These are phyloP conservation scores for Caenorhabditis angaria DNA, from an alignment of 2,888 invertebrate genomes.

Conservation along the genomic window DNA sequence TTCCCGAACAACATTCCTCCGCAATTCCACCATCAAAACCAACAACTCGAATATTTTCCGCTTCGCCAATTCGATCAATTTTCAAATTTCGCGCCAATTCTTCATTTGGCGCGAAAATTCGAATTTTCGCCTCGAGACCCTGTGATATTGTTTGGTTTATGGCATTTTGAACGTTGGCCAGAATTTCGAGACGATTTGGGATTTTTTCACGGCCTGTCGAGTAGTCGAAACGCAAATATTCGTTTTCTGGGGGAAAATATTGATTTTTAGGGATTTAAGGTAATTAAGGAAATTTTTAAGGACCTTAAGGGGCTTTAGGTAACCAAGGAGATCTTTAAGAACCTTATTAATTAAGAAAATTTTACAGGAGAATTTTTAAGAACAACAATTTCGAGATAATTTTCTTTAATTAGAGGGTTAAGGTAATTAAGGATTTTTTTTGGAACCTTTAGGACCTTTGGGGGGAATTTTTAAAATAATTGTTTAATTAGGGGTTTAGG, in stretches of 20 bases:
- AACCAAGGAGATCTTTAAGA: no score
- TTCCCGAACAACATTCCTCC: constrained; percentile 40
- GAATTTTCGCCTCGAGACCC: constrained; percentile 31
- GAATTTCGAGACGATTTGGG: constrained; percentile 2
- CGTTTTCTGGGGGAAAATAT: constrained; percentile 20
- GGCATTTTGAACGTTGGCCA: constrained; percentile 15
- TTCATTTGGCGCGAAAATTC: not conserved
- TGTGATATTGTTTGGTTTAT: constrained; percentile 11
- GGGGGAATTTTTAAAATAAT: no score
- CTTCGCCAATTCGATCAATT: constrained; percentile 20
- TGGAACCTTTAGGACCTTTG: no score
- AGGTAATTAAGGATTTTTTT: no score
- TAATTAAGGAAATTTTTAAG: no score
- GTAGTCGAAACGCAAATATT: constrained; percentile 36
- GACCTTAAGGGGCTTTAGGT: no score
- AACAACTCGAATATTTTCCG: constrained; percentile 17
- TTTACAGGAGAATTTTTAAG: no score
- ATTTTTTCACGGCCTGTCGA: constrained; percentile 10
- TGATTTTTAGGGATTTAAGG: not conserved
- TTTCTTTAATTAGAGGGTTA: no score
- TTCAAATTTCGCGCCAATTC: not conserved
- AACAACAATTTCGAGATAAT: no score
- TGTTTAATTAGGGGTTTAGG: no score
- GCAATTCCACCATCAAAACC: constrained; percentile 8
- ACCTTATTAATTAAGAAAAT: no score